Percentiles rank a stretch among this genome's conserved stretches.
Conservation (phyloP, 1,140 invertebrate genomes). For the Camponotus floridanus region DNA sequence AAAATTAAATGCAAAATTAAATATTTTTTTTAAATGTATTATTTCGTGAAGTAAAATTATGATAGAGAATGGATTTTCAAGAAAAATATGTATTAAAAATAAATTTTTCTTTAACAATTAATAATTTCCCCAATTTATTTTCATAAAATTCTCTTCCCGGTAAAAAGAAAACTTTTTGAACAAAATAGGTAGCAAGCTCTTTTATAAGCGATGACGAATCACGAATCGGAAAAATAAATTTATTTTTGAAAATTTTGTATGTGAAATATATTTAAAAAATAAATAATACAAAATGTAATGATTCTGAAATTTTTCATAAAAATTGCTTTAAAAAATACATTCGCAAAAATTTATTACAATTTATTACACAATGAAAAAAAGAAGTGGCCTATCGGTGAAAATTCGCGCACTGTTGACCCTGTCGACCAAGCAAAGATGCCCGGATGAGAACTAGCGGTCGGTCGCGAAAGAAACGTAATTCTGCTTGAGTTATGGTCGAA, state of each 20-base stretch:
- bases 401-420: conserved; percentile 18
- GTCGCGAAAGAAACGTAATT: conserved; percentile 74
- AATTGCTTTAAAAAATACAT: not conserved
- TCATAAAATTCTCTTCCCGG: no score
- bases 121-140: no score
- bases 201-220: no score
- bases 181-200: no score
- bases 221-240: not conserved
- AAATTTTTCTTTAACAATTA: no score
- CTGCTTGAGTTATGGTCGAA: conserved; percentile 70
- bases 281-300: not conserved
- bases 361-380: not conserved
- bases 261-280: not conserved
- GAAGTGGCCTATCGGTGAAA: not conserved
- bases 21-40: not conserved
- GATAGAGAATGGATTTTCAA: no score
- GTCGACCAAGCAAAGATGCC: not conserved
- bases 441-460: conserved; percentile 16
- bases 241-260: not conserved
- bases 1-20: no score
- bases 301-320: not conserved
- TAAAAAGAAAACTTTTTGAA: no score
- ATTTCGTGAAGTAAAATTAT: not conserved
- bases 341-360: not conserved
- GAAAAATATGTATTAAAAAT: no score